Conservation (phyloP, 2,797 vertebrate species). For the Acanthopagrus latus region DNA sequence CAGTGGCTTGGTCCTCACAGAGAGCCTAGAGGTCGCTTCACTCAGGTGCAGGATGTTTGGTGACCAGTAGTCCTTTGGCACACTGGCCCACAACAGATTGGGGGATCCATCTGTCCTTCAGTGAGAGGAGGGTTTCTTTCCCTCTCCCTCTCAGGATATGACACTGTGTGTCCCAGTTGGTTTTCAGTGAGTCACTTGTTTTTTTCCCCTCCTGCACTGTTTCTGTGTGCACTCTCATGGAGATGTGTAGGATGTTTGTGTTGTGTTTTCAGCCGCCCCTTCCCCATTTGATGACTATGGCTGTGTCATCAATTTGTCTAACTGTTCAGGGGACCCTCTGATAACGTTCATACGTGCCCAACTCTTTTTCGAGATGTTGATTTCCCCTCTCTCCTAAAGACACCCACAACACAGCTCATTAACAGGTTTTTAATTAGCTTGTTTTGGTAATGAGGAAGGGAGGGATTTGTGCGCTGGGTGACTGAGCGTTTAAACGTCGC, state of each 20-base stretch:
- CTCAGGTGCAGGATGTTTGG: constrained; percentile 63
- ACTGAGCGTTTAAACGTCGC: constrained; percentile 59
- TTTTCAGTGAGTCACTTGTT: constrained; percentile 79
- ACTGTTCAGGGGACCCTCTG: constrained; percentile 36
- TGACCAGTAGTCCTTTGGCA: constrained; percentile 70
- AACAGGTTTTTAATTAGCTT: constrained; percentile 84
- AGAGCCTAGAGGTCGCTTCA: constrained; percentile 28
- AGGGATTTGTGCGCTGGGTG: constrained; percentile 55
- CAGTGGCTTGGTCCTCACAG: neutral
- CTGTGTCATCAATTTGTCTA: constrained; percentile 60
- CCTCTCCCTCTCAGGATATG: constrained; percentile 73
- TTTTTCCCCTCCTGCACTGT: constrained; percentile 45
- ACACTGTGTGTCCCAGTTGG: constrained; percentile 80
- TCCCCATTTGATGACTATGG: constrained; percentile 30
- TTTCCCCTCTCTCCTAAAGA: constrained; percentile 48
- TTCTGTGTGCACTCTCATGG: constrained; percentile 37
- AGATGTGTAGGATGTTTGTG: constrained; percentile 38
- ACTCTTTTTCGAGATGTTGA: constrained; percentile 27
- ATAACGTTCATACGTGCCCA: constrained; percentile 31
- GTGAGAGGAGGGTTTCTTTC: constrained; percentile 64
- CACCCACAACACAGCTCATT: constrained; percentile 75
- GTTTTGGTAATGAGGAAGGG: constrained; percentile 81
- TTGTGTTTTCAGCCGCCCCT: constrained; percentile 45
- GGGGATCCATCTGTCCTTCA: constrained; percentile 76
- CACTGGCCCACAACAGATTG: constrained; percentile 66